phyloP scores from a whole-genome alignment of 2,888 invertebrate genomes.

The Clostera curtula region DNA sequence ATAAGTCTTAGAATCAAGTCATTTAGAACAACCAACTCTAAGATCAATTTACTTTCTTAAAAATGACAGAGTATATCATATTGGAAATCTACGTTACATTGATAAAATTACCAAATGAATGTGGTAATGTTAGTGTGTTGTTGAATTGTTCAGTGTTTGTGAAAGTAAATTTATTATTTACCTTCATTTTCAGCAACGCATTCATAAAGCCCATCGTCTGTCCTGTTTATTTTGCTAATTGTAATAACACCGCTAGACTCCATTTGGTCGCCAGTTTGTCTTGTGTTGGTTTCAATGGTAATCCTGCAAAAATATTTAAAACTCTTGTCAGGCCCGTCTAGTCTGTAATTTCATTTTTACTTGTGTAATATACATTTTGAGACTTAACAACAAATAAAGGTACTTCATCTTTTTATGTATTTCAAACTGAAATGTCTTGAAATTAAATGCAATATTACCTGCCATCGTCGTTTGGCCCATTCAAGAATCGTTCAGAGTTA shows the following conservation, averaged over 20 bases:
- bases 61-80: no score
- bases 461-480: constrained; percentile 79
- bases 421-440: not conserved
- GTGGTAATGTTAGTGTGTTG: no score
- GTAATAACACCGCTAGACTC: constrained; percentile 78
- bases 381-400: no score
- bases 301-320: constrained; percentile 58
- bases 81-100: no score
- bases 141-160: no score
- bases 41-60: no score
- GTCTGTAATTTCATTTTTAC: not conserved
- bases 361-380: no score
- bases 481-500: constrained; percentile 75
- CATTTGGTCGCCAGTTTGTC: constrained; percentile 63
- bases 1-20: no score
- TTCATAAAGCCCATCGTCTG: constrained; percentile 92
- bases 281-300: constrained; percentile 71
- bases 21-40: no score
- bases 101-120: constrained; percentile 3
- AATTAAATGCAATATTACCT: constrained; percentile 37
- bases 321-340: not conserved
- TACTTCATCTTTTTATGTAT: no score
- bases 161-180: constrained; percentile 23
- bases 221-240: constrained; percentile 78
- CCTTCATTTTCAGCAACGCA: constrained; percentile 88